Conservation (phyloP, 2,797 vertebrate genomes). For the Aratinga solstitialis region DNA sequence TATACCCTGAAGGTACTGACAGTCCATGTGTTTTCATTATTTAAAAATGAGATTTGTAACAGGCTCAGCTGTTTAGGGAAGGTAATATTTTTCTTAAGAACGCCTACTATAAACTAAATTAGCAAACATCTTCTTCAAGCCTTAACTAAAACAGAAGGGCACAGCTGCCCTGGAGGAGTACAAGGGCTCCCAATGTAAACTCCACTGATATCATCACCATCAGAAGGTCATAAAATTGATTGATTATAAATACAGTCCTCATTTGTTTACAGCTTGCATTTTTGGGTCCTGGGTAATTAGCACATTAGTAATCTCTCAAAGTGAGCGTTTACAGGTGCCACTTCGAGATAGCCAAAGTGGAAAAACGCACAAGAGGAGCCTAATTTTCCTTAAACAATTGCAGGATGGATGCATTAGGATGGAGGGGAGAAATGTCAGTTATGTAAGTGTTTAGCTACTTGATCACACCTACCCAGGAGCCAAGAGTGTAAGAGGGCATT, state of each 20-base stretch:
- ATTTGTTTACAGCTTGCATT: slow-evolving; percentile 97
- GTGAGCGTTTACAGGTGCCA: slow-evolving; percentile 93
- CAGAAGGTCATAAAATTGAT: slow-evolving; percentile 98
- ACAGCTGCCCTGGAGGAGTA: slow-evolving; percentile 90
- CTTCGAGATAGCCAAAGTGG: slow-evolving; percentile 40
- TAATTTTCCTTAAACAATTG: background rate
- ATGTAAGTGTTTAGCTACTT: slow-evolving; percentile 7
- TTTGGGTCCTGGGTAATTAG: slow-evolving; percentile 90
- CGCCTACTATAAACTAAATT: slow-evolving; percentile 70
- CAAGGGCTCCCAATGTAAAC: slow-evolving; percentile 91
- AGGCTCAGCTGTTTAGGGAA: slow-evolving; percentile 63
- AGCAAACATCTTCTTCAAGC: slow-evolving; percentile 61
- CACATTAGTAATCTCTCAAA: slow-evolving; percentile 90
- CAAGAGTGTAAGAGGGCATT: slow-evolving; percentile 22
- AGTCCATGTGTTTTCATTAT: slow-evolving; percentile 50
- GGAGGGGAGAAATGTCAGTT: slow-evolving; percentile 5
- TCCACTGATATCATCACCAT: slow-evolving; percentile 95
- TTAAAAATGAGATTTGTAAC: slow-evolving; percentile 32
- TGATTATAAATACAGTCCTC: slow-evolving; percentile 98
- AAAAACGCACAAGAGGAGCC: slow-evolving; percentile 19
- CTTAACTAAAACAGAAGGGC: slow-evolving; percentile 72
- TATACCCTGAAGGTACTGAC: slow-evolving; percentile 61
- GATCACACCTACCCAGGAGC: slow-evolving; percentile 48
- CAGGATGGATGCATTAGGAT: background rate
- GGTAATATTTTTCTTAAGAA: slow-evolving; percentile 68